These are phyloP conservation scores for Benitochromis conjunctus DNA, from an alignment of 2,113 vertebrate species.

Conservation along the genomic window DNA sequence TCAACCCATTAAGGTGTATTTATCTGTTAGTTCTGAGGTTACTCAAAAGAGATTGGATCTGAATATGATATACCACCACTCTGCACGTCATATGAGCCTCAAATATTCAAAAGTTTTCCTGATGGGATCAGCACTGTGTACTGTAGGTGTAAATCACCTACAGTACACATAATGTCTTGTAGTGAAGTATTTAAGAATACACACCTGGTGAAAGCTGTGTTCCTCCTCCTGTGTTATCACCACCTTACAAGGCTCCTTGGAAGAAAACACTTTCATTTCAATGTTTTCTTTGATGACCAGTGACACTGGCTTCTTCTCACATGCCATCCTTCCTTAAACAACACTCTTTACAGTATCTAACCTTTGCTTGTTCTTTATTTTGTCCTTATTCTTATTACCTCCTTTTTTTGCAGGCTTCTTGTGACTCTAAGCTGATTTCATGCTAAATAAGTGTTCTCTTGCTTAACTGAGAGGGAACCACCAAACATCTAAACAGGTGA, in stretches of 20 bases:
- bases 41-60: neutral
- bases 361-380: neutral
- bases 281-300: conserved; percentile 48
- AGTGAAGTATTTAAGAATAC: neutral
- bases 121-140: neutral
- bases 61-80: neutral
- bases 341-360: neutral
- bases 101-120: neutral
- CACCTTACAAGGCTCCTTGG: neutral
- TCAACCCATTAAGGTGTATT: neutral
- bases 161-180: neutral
- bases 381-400: neutral
- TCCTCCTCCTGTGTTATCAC: neutral
- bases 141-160: no score
- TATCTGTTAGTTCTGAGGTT: neutral
- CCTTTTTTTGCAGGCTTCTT: neutral
- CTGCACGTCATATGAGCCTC: neutral
- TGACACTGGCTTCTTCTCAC: neutral
- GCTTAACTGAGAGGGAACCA: neutral
- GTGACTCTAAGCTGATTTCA: neutral
- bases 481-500: conserved; percentile 18
- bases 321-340: neutral
- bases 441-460: neutral
- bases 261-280: conserved; percentile 58
- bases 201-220: neutral